A percentile compares a stretch with the other conserved stretches of the same genome.
Evolutionary conservation across 2,797 vertebrate species (phyloP).

Genomic region (Nyctalus aviator): DNA sequence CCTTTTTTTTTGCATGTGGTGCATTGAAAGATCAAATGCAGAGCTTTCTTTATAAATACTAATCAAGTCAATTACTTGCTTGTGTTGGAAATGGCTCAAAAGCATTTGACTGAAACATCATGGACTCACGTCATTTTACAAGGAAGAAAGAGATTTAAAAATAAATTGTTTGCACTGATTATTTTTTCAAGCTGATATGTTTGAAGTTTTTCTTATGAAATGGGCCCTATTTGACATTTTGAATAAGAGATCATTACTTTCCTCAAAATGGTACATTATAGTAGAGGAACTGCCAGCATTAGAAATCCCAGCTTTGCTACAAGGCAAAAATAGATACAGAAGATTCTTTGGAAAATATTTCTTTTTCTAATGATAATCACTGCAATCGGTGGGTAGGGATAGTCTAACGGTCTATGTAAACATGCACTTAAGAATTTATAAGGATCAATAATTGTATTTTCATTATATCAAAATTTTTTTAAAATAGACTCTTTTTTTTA

Average conservation of each 20-base stretch:
- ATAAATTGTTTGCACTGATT: not conserved
- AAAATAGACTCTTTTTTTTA: no score
- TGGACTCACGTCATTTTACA: not conserved
- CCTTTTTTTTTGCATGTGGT: constrained; percentile 62
- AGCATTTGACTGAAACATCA: not conserved
- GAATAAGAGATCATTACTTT: not conserved
- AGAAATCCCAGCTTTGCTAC: not conserved
- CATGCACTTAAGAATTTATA: not conserved
- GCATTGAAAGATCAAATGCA: not conserved
- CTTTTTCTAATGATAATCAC: not conserved
- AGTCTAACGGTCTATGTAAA: not conserved
- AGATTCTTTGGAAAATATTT: not conserved
- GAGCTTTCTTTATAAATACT: constrained; percentile 46
- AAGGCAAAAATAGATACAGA: not conserved
- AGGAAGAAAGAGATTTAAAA: not conserved
- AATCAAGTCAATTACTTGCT: not conserved
- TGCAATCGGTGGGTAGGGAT: not conserved
- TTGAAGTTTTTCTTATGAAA: constrained; percentile 1
- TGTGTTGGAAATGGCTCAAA: not conserved
- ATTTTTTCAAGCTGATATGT: not conserved
- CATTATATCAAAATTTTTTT: not conserved
- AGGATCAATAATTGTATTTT: not conserved
- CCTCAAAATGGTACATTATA: not conserved
- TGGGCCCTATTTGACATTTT: not conserved
- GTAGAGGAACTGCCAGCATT: not conserved